Base-by-base conservation (phyloP, 2,888 invertebrate species). In the Antitype chi region DNA sequence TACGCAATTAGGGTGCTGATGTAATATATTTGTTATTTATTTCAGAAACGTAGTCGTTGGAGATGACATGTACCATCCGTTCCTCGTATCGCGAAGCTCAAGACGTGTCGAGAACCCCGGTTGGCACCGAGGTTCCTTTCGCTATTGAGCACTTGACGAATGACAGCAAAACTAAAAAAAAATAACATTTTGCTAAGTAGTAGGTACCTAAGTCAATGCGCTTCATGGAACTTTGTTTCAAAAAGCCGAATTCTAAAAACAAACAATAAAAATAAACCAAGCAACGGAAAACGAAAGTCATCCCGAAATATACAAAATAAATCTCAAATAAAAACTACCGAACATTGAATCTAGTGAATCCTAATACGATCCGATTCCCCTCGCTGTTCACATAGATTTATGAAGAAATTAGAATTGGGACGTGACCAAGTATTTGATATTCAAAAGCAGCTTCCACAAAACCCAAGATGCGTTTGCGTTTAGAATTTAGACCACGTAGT, bases 391-490 rank as follows among this genome's bases (percentile, higher is more conserved):
- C 88, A 88, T 89, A 91, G 92, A 92, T 92, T 90, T 90, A 91
- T 92, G 91, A 91, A 92, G 91, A 91, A 94, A 94, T 94, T 94
- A 94, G 90, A 91, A 91, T 91, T 53, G 80, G 89, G 85, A 93
- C 92, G 92, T 92, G 93, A 90, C 89, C 87, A 71, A 78, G 81
- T 85, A 88, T 87, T 91, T 91, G 90, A 91, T 92, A 93, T 92
- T 92, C 91, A 89, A 87, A 82, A 88, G 87, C 88, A 70, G 64
- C 66, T 84, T 87, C 86, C 89, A 83, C 86, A 87, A 88, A 88
- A 89, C 85, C 88, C 88, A 87, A 89, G 90, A 91, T 93, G 92
- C 92, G 90, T 92, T 89, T 86, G 86, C 79, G 81, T 88, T 93
- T 87, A 75, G 90, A 89, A 94, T 93, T 91, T 91, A 88, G 88